Evolutionary conservation across 1,140 invertebrate genomes (phyloP).

Genomic region (Hypsibius dujardini): DNA sequence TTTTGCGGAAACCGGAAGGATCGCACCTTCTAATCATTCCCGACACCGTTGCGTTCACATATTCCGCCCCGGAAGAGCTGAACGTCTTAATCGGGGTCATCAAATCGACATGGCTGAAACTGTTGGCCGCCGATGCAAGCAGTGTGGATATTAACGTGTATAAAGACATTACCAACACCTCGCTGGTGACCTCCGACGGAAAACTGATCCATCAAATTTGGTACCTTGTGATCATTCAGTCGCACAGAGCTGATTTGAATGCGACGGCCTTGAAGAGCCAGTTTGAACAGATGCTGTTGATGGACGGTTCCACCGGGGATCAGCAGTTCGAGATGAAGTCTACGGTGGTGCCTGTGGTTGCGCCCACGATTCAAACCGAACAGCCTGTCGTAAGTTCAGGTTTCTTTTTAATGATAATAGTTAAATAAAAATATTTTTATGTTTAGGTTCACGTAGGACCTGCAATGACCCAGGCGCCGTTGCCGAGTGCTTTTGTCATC

Average conservation of each 20-base stretch:
- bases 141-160: background rate
- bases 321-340: background rate
- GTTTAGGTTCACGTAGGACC: background rate
- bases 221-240: constrained; percentile 1
- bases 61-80: background rate
- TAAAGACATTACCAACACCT: background rate
- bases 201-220: background rate
- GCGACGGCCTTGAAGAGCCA: too few relatives aligned
- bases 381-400: background rate
- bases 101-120: background rate
- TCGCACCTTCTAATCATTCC: background rate
- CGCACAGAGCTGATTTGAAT: too few relatives aligned
- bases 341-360: background rate
- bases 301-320: background rate
- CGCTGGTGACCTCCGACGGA: background rate
- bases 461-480: background rate
- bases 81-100: background rate
- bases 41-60: background rate
- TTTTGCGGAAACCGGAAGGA: too few relatives aligned
- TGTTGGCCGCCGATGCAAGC: background rate
- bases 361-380: background rate
- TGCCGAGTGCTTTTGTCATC: background rate
- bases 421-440: background rate
- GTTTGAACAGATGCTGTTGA: too few relatives aligned
- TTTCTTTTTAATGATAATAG: background rate